Conservation (phyloP, 2,113 vertebrate genomes). For the Ailuropoda melanoleuca region DNA sequence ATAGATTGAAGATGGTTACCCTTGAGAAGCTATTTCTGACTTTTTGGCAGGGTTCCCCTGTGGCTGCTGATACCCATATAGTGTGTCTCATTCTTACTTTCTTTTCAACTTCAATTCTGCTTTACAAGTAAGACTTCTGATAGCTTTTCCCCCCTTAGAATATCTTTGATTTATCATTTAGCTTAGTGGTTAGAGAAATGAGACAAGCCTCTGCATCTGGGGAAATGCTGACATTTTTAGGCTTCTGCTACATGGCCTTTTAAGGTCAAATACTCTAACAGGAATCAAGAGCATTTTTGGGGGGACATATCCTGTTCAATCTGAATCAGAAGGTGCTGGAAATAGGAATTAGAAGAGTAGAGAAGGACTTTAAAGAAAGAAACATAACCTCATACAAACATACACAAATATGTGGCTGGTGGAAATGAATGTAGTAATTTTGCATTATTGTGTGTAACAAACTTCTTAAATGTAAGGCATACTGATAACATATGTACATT, state of each 20-base stretch:
- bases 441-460: not conserved
- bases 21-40: conserved; percentile 73
- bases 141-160: not conserved
- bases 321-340: conserved; percentile 12
- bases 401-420: not conserved
- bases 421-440: not conserved
- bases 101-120: conserved; percentile 69
- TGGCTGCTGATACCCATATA: conserved; percentile 48
- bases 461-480: not conserved
- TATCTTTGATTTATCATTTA: conserved; percentile 73
- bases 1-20: conserved; percentile 67
- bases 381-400: not conserved
- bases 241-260: conserved; percentile 59
- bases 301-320: not conserved
- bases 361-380: conserved; percentile 24
- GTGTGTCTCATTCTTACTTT: conserved; percentile 53
- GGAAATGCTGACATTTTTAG: conserved; percentile 69
- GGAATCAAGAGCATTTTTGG: not conserved
- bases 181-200: conserved; percentile 63
- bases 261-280: conserved; percentile 55
- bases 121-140: conserved; percentile 61
- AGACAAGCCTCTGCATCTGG: conserved; percentile 33
- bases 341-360: not conserved
- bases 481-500: not conserved
- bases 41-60: conserved; percentile 64